These are phyloP conservation scores for Macropodus opercularis DNA, from an alignment of 2,797 vertebrate genomes.

Conservation along the genomic window DNA sequence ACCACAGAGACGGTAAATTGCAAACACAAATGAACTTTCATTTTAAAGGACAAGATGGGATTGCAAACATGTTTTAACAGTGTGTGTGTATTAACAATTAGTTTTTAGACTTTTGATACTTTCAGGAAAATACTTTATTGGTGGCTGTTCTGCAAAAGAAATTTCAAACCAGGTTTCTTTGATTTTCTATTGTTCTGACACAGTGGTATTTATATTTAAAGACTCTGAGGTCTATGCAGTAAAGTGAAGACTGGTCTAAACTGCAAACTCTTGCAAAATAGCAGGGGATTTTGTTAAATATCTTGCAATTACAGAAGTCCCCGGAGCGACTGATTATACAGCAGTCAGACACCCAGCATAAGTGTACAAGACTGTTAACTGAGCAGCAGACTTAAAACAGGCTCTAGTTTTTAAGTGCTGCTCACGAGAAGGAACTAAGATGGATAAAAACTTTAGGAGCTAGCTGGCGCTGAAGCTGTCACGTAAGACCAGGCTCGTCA, in stretches of 20 bases:
- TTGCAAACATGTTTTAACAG: slow-evolving; percentile 54
- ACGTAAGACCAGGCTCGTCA: neutral
- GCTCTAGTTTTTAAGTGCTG: slow-evolving; percentile 14
- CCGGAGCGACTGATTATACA: slow-evolving; percentile 61
- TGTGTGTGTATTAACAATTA: slow-evolving; percentile 6
- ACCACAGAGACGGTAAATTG: slow-evolving; percentile 57
- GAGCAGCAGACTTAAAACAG: slow-evolving; percentile 32
- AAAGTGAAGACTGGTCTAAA: slow-evolving; percentile 44
- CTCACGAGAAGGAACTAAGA: no score
- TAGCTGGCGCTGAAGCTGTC: no score
- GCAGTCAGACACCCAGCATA: slow-evolving; percentile 52
- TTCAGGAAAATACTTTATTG: slow-evolving; percentile 22
- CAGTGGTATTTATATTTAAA: slow-evolving; percentile 28
- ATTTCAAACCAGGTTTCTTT: slow-evolving; percentile 20
- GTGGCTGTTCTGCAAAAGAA: slow-evolving; percentile 15
- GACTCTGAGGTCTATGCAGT: slow-evolving; percentile 24
- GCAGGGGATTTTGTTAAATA: slow-evolving; percentile 67
- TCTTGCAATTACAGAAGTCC: slow-evolving; percentile 66
- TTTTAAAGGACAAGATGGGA: slow-evolving; percentile 62
- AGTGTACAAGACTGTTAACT: slow-evolving; percentile 34
- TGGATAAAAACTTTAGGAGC: no score
- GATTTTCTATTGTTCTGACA: slow-evolving; percentile 32
- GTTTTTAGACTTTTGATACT: slow-evolving; percentile 13
- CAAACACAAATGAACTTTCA: slow-evolving; percentile 71
- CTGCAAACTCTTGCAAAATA: slow-evolving; percentile 54